Conservation (phyloP, 2,113 vertebrate genomes). For the Nothoprocta pentlandii region DNA sequence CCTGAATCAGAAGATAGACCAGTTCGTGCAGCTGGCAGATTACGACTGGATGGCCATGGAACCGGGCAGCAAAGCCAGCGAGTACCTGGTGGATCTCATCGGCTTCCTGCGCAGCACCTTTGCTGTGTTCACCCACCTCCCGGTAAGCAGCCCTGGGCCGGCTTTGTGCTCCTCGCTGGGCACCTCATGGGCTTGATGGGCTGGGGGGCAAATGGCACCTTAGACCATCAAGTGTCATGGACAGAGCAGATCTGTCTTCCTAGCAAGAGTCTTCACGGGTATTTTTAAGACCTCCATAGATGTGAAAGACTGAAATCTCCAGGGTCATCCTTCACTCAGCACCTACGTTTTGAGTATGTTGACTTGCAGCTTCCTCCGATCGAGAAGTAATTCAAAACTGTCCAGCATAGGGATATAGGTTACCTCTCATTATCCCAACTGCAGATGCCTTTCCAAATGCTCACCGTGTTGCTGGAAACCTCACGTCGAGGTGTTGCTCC, state of each 20-base stretch:
- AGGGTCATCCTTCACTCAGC: neutral
- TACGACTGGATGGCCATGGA: conserved; percentile 92
- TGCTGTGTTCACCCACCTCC: conserved; percentile 95
- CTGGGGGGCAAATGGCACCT: neutral
- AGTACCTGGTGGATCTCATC: conserved; percentile 93
- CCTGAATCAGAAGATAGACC: conserved; percentile 97
- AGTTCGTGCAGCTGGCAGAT: conserved; percentile 96
- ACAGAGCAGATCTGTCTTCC: neutral
- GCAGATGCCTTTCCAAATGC: neutral
- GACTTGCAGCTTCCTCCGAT: neutral
- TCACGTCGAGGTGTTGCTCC: neutral
- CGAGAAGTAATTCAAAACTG: neutral
- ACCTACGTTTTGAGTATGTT: neutral
- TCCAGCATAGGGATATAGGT: accelerated
- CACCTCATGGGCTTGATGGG: accelerated
- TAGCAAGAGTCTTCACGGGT: accelerated
- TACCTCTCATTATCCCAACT: neutral
- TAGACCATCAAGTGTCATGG: neutral
- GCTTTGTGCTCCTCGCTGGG: neutral
- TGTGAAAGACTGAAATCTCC: accelerated
- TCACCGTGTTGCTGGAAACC: neutral
- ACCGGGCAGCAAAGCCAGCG: conserved; percentile 83
- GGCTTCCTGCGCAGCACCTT: conserved; percentile 96
- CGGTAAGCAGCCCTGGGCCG: conserved; percentile 81
- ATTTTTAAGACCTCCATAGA: neutral